Evolutionary conservation across 2,113 vertebrate species (phyloP), one percentile per base, ranked within the genome.

Genomic region (Irena cyanogastra): DNA sequence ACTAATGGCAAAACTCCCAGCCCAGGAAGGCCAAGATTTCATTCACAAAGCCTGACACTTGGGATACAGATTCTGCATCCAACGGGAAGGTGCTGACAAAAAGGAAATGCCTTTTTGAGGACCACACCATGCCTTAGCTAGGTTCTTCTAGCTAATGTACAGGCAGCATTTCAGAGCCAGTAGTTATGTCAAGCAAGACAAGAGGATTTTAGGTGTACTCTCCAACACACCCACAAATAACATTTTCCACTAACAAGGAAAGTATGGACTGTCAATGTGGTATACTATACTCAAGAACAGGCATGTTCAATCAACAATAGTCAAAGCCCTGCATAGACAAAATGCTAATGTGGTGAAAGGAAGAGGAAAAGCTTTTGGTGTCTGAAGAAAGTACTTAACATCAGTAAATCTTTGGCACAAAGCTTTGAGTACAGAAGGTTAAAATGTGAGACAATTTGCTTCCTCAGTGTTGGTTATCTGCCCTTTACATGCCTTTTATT

Each of bases 401-500:
- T 69, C 26, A 80, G 26, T 79, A 94, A 69, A 65, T 85, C 74
- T 91, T 87, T 59, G 54, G 14, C 57, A 83, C 65, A 87, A 94
- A 89, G 47, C 35, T 87, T 56, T 68, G 37, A 82, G 84, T 85
- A 91, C 89, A 93, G 65, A 89, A 95, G 89, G 89, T 83, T 96
- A 94, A 96, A 92, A 89, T 60, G 76, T 18, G 78, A 91, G 53
- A 82, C 33, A 78, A 79, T 82, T 78, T 79, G 74, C 77, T 94
- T 94, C 81, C 87, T 79, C 63, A 56, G 65, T 69, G 50, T 33
- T 63, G 23, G 37, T 82, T 91, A 91, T 94, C 87, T 91, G 81
- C 47, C 65, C 45, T 82, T 87, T 81, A 88, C 63, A 82, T 27
- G 37, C 15, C 6, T 65, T 71, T 71, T 87, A 49, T 86, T 61